Evolutionary conservation across 2,113 vertebrate species (phyloP), one percentile per base, ranked within the genome.

Genomic region (Saimiri boliviensis): DNA sequence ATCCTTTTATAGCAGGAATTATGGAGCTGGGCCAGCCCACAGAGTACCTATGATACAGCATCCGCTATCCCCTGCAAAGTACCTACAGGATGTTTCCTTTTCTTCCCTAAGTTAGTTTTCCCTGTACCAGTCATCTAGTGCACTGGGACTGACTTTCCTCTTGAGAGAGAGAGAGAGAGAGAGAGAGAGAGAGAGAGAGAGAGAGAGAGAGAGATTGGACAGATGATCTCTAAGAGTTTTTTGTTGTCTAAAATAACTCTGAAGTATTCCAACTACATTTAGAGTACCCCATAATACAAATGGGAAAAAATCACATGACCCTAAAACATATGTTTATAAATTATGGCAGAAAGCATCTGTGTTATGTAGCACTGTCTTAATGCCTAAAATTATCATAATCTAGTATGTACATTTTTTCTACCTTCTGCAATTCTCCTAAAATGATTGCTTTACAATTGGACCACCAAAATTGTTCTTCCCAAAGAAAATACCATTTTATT

Each of bases 401-500:
- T 88, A 52, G 52, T 52, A 89, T 40, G 1, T 60, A 27, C 1
- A 37, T 77, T 91, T 88, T 25, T 89, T 86, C 81, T 54, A 70
- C 3, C 11, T 37, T 87, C 19, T 84, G 2, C 1, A 76, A 49
- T 91, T 95, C 30, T 89, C 32, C 82, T 91, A 23, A 89, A 92
- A 97, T 77, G 5, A 58, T 0, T 81, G 27, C 17, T 81, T 5
- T 93, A 68, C 6, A 87, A 60, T 6, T 66, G 6, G n/a, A 17
- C 35, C 47, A 79, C 30, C n/a, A 76, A 83, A 73, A 86, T 84
- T 86, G 54, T 88, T 68, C 19, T 76, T 82, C n/a, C 14, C 45
- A 66, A 60, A 40, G 17, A 95, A 97, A 96, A 85, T 83, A 68
- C 4, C 21, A 79, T 68, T 94, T 82, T 66, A 82, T 45, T 93